A percentile compares a stretch with the other conserved stretches of the same genome.
These are phyloP conservation scores for Siniperca obscura DNA, from an alignment of 2,797 vertebrate genomes.

Conservation along the genomic window DNA sequence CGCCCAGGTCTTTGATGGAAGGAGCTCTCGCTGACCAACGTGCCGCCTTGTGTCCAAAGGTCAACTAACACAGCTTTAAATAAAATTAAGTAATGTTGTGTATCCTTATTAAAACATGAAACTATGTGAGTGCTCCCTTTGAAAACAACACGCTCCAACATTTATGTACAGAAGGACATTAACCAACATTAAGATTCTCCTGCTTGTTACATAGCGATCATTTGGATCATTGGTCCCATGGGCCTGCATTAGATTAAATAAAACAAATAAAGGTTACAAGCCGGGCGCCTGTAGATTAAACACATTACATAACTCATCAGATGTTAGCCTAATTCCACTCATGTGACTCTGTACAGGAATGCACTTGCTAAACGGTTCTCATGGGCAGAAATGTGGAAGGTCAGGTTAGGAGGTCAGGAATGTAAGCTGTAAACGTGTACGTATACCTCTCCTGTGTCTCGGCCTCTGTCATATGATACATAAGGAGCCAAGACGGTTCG, in stretches of 20 bases:
- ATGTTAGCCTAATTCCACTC: slow-evolving; percentile 68
- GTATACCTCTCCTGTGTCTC: slow-evolving; percentile 1
- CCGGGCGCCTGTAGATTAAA: slow-evolving; percentile 15
- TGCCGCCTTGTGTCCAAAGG: not conserved
- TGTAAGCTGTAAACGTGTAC: slow-evolving; percentile 3
- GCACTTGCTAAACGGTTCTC: slow-evolving; percentile 5
- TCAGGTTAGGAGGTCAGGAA: slow-evolving; percentile 12
- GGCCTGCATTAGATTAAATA: slow-evolving; percentile 27
- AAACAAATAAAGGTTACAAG: slow-evolving; percentile 9
- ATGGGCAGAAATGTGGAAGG: slow-evolving; percentile 19
- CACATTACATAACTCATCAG: slow-evolving; percentile 58
- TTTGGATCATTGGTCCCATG: slow-evolving; percentile 2
- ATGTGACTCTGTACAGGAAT: slow-evolving; percentile 61
- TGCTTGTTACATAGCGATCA: not conserved
- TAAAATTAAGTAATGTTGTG: not conserved
- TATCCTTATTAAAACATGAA: not conserved
- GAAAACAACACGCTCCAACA: not conserved
- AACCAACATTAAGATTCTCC: not conserved
- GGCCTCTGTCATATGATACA: slow-evolving; percentile 47
- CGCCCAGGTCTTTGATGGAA: not conserved
- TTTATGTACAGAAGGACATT: not conserved
- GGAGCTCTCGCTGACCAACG: not conserved
- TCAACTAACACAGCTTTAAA: slow-evolving; percentile 11
- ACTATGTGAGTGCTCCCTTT: not conserved
- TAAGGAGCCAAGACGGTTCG: not conserved